Evolutionary conservation across 2,797 vertebrate species (phyloP).

Genomic region (Brotogeris chrysoptera): DNA sequence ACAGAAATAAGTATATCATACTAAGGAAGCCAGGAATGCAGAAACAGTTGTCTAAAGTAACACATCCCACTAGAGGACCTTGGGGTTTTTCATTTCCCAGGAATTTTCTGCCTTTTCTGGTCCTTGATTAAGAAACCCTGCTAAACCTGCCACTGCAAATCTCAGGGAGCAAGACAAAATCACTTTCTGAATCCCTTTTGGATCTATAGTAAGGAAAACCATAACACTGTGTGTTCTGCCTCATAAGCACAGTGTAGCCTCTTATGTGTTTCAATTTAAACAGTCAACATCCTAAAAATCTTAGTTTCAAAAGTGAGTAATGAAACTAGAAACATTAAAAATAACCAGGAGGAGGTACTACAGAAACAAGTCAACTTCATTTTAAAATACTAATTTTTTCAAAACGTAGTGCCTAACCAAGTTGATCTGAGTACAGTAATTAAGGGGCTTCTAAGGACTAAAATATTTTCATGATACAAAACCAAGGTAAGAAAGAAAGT

Average conservation of each 20-base stretch:
- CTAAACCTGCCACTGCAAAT: background rate
- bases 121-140: background rate
- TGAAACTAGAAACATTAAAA: background rate
- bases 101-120: background rate
- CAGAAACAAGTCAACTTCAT: background rate
- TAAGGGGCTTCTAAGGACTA: background rate
- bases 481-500: background rate
- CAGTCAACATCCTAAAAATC: background rate
- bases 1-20: background rate
- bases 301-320: background rate
- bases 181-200: background rate
- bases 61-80: background rate
- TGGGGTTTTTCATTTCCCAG: background rate
- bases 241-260: background rate
- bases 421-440: background rate
- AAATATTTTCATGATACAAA: background rate
- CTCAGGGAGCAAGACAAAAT: background rate
- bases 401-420: background rate
- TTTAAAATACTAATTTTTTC: background rate
- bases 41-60: background rate
- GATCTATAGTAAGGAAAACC: background rate
- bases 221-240: background rate
- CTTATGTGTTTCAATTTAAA: background rate
- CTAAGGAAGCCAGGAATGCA: fast-evolving
- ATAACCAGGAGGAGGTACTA: background rate